Evolutionary conservation across 2,888 invertebrate genomes (phyloP), one percentile per base, ranked within the genome.

Genomic region (Apotomis turbidana): DNA sequence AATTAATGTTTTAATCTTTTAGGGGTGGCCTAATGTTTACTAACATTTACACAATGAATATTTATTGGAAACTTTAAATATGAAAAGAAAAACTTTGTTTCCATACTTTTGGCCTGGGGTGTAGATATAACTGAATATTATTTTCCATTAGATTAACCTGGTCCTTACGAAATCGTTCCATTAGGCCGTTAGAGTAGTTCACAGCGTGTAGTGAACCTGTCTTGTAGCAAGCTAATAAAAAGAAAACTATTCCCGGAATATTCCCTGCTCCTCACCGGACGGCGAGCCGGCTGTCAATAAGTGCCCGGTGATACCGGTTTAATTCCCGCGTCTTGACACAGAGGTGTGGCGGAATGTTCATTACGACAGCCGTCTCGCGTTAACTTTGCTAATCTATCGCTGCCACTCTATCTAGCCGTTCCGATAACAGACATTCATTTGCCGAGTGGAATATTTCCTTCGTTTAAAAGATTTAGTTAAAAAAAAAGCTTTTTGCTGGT

Each of bases 281-380:
- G 73, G 74, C 78, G 83, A 81, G 81, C 75, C 76, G 5, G 73
- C 84, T 86, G 88, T 89, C 90, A 90, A 90, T 90, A 89, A 87
- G 85, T 84, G 81, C 80, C 84, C 81, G 84, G 83, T 88, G 89
- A 88, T 87, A 85, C 85, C 85, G 87, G 87, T 89, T 89, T 89
- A 90, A 91, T 90, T 89, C 87, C 77, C 81, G 83, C 85, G 83
- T 86, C 88, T 85, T 88, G 87, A 87, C 85, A 83, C 79, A 78
- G 81, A 87, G 87, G 87, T 87, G 88, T 81, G 84, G 76, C 71
- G 86, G 90, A 90, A 91, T 91, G 90, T 90, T 90, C 89, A 91
- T 92, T 91, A 81, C 82, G 87, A 89, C 81, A 81, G 90, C 27
- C 27, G 27, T 88, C 87, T 82, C 85, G 82, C 76, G 75, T 78